Percentiles rank a stretch among this genome's conserved stretches.
These are phyloP conservation scores for Pluvialis apricaria DNA, from an alignment of 2,113 vertebrate species.

Conservation along the genomic window DNA sequence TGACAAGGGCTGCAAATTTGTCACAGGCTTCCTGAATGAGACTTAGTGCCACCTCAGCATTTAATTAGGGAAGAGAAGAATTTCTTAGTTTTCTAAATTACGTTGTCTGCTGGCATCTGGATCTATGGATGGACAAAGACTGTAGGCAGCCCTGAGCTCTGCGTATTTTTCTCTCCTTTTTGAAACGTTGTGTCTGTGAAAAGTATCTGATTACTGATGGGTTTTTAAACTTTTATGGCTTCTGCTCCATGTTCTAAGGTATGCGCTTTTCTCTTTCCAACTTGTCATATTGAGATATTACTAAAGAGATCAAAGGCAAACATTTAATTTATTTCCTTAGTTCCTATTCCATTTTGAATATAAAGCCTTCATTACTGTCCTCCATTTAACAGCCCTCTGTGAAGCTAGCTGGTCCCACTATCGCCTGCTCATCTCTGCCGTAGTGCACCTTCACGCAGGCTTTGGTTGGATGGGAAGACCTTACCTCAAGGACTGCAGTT, in stretches of 20 bases:
- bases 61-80: neutral
- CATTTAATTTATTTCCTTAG: neutral
- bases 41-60: neutral
- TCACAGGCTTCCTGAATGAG: neutral
- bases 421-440: fast-evolving
- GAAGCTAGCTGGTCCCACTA: neutral
- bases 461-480: neutral
- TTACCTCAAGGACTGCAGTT: neutral
- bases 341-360: neutral
- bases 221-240: neutral
- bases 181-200: neutral
- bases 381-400: neutral
- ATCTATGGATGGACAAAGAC: neutral
- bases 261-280: neutral
- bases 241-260: neutral
- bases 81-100: neutral
- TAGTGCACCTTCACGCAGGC: fast-evolving
- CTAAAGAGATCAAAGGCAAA: neutral
- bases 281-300: neutral
- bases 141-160: neutral
- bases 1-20: neutral
- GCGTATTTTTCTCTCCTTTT: neutral
- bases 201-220: neutral
- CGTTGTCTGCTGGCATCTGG: neutral
- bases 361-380: neutral